phyloP scores from a whole-genome alignment of 2,888 invertebrate genomes.

The Limnephilus auricula region DNA sequence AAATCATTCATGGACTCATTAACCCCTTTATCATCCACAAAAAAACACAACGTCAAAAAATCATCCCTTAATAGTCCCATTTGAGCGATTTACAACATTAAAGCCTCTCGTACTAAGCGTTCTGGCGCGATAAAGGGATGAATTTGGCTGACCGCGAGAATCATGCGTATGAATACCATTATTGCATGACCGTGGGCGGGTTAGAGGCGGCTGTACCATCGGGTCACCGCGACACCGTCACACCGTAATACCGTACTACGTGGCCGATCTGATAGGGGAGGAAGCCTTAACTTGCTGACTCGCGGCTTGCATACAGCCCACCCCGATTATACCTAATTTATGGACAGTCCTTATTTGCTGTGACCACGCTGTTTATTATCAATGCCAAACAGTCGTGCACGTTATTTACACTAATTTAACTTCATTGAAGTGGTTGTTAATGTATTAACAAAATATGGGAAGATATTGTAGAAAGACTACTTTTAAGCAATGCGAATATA shows the following conservation, averaged over 20 bases:
- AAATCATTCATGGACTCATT: no score
- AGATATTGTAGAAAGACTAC: no score
- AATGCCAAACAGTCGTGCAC: not conserved
- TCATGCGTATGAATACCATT: slow-evolving; percentile 25
- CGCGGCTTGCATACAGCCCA: not conserved
- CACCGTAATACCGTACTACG: not conserved
- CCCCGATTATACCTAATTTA: not conserved
- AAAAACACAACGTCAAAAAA: no score
- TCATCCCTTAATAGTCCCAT: not conserved
- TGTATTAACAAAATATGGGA: no score
- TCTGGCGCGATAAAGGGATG: not conserved
- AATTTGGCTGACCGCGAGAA: slow-evolving; percentile 29
- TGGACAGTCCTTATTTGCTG: not conserved
- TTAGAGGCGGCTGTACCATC: not conserved
- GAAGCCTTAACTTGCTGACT: not conserved
- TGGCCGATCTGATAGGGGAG: not conserved
- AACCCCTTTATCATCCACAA: not conserved
- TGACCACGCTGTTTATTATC: slow-evolving; percentile 26
- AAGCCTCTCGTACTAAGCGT: not conserved
- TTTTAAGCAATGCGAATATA: no score
- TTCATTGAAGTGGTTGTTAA: not conserved
- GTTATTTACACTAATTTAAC: not conserved
- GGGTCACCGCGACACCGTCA: not conserved
- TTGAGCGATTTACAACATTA: not conserved
- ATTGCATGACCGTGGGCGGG: not conserved